These are phyloP conservation scores for Meles meles DNA, from an alignment of 2,113 vertebrate genomes.

Conservation along the genomic window DNA sequence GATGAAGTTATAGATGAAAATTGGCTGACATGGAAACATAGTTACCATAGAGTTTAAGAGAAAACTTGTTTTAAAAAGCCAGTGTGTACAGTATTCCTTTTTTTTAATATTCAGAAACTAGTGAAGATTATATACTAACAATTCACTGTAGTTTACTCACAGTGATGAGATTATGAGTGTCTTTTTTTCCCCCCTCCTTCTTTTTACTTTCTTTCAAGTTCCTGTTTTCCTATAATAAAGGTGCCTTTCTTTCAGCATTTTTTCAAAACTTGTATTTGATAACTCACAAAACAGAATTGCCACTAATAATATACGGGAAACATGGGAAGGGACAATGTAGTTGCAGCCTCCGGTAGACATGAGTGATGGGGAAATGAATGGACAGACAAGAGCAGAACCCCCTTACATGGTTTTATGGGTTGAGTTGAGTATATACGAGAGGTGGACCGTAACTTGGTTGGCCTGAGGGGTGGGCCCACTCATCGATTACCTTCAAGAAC, in stretches of 20 bases:
- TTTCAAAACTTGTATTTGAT: neutral
- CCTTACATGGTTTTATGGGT: neutral
- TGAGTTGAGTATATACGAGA: neutral
- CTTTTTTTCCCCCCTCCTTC: neutral
- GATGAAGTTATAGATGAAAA: neutral
- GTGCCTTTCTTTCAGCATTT: neutral
- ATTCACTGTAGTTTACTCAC: neutral
- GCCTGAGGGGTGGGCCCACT: neutral
- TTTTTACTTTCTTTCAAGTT: neutral
- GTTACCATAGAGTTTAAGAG: neutral
- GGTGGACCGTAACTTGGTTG: neutral
- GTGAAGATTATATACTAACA: neutral
- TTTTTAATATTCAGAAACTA: neutral
- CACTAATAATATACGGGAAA: neutral
- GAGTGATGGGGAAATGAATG: neutral
- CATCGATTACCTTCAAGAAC: neutral
- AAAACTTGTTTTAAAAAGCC: neutral
- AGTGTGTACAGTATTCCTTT: neutral
- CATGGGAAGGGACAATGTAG: neutral
- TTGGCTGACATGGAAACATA: neutral
- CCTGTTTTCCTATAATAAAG: neutral
- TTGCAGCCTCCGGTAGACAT: neutral
- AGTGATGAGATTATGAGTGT: neutral
- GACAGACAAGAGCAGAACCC: neutral
- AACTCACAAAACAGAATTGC: neutral